Evolutionary conservation across 35 echinoderm and acorn worm species (phyloP).

Genomic region (Amphiura filiformis): DNA sequence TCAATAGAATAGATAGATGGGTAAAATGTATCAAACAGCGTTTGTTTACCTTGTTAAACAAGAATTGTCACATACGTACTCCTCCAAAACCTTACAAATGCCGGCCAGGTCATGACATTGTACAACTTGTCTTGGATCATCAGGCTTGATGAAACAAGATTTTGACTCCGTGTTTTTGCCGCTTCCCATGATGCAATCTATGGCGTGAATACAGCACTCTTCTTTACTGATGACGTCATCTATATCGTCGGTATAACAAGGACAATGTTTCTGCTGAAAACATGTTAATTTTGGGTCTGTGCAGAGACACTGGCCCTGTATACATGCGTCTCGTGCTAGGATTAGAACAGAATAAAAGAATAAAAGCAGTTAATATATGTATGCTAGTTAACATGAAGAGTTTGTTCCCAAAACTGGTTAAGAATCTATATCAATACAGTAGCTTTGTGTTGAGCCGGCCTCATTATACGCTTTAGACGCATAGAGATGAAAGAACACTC

Average conservation of each 20-base stretch:
- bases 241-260: neutral
- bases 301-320: neutral
- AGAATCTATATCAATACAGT: no score
- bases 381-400: neutral
- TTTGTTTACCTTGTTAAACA: neutral
- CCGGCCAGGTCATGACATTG: neutral
- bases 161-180: neutral
- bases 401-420: neutral
- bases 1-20: no score
- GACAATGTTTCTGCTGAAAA: neutral
- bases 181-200: neutral
- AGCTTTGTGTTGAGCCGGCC: no score
- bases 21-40: no score
- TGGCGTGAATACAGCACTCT: neutral
- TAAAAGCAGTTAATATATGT: neutral
- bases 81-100: neutral
- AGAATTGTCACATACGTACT: neutral
- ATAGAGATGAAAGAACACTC: neutral
- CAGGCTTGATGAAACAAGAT: neutral
- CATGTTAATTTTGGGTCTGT: neutral
- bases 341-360: neutral
- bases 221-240: neutral
- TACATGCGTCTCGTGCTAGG: neutral
- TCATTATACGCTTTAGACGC: neutral
- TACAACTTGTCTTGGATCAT: neutral